Evolutionary conservation across 2,888 invertebrate genomes (phyloP), one percentile per base, ranked within the genome.

Genomic region (Athetis lepigone): DNA sequence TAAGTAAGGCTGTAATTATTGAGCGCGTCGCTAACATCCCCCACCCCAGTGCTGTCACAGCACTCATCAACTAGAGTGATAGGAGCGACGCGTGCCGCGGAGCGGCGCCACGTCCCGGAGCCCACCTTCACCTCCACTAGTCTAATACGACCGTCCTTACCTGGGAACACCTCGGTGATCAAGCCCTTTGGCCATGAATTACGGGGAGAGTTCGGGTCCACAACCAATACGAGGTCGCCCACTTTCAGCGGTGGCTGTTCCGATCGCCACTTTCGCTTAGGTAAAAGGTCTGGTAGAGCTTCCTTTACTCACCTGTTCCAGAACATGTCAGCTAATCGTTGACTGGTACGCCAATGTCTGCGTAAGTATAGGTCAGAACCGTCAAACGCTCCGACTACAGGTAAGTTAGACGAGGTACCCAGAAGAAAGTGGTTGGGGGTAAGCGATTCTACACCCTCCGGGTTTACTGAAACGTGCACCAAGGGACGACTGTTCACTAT

Each of bases 341-440:
- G 75, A n/a, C n/a, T 8, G 73, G 13, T 7, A 33, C 75, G 55
- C 73, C 71, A 75, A 13, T 68, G 68, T 6, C 64, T 63, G 0
- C 77, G 33, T 7, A 63, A 27, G 46, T 23, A 56, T 5, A 61
- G 9, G 11, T 75, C 65, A 1, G 51, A 39, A 4, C 49, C 52
- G 36, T 63, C 36, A 36, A 52, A 70, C 1, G 9, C 18, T n/a
- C 65, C 58, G 5, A 51, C 2, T 1, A 18, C 8, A 1, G 70
- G 66, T 21, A 42, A 13, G 6, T 21, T 21, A 0, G 77, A 67
- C 2, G 75, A 68, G 4, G 70, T 43, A 1, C 73, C 77, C 1
- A 75, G 5, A 2, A 83, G 54, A 51, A 84, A 80, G 64, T 84
- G 81, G 49, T 84, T 84, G 0, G 81, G 80, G 0, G 74, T 74